Percentiles rank a stretch among this genome's conserved stretches.
phyloP scores from a whole-genome alignment of 2,797 vertebrate genomes.

The Poeciliopsis infans region DNA sequence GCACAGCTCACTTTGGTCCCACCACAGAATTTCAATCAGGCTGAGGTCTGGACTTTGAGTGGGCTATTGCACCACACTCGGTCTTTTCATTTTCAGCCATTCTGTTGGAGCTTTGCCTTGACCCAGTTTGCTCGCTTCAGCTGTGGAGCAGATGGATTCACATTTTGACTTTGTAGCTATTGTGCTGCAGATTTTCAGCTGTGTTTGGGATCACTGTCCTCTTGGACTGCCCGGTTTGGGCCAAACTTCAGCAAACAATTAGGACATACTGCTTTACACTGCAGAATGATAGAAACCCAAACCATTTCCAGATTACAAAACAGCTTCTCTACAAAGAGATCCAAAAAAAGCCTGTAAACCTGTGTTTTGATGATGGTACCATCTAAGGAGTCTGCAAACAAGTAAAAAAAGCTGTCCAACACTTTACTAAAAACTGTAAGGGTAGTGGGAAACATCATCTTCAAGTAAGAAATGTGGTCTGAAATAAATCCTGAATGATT shows the following conservation, averaged over 20 bases:
- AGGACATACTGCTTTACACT: background rate
- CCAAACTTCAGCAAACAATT: background rate
- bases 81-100: background rate
- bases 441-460: background rate
- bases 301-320: background rate
- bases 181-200: slow-evolving; percentile 6
- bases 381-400: background rate
- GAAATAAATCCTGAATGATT: background rate
- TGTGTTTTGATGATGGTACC: background rate
- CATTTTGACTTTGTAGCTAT: background rate
- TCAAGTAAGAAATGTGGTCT: background rate
- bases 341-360: background rate
- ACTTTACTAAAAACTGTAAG: background rate
- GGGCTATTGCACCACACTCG: background rate
- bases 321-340: no score
- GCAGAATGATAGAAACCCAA: background rate
- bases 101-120: background rate
- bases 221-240: background rate
- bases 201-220: slow-evolving; percentile 2
- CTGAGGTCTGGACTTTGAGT: slow-evolving; percentile 2
- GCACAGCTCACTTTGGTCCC: background rate
- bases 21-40: background rate
- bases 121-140: background rate
- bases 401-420: no score
- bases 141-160: background rate